Percentiles rank a stretch among this genome's conserved stretches.
phyloP scores from a whole-genome alignment of 2,797 vertebrate species.

The Vireo griseus region DNA sequence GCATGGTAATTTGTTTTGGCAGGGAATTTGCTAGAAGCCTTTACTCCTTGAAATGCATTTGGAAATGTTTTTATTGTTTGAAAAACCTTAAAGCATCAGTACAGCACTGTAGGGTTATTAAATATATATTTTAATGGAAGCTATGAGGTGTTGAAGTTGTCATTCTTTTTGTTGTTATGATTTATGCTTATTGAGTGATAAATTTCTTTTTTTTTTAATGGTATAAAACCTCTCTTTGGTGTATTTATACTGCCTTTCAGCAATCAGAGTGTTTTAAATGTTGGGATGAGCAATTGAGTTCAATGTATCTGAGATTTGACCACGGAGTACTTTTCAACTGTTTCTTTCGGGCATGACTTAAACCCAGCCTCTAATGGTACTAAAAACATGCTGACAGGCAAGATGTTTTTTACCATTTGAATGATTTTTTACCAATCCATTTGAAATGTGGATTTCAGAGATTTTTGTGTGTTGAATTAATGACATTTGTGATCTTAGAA shows the following conservation, averaged over 20 bases:
- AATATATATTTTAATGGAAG: conserved; percentile 19
- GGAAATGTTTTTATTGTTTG: conserved; percentile 35
- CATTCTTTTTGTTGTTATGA: conserved; percentile 4
- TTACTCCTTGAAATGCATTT: conserved; percentile 23
- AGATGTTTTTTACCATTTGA: background rate
- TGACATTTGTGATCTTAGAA: background rate
- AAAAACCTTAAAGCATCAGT: conserved; percentile 19
- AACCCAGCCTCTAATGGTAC: background rate
- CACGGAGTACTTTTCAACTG: background rate
- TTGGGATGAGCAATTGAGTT: background rate
- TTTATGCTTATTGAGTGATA: conserved; percentile 2
- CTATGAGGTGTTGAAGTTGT: background rate
- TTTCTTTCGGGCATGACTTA: background rate
- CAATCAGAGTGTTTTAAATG: background rate
- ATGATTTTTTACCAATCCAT: background rate
- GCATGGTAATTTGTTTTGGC: conserved; percentile 50
- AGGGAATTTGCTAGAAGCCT: conserved; percentile 26
- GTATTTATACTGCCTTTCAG: background rate
- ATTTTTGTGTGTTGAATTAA: background rate
- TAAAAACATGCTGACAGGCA: background rate
- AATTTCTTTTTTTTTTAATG: background rate
- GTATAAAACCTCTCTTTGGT: background rate
- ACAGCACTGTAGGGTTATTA: background rate
- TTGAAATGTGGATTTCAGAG: background rate
- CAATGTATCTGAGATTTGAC: background rate